A percentile compares a stretch with the other conserved stretches of the same genome.
Evolutionary conservation across 1,140 invertebrate species (phyloP).

Genomic region (Drosophila neocordata): DNA sequence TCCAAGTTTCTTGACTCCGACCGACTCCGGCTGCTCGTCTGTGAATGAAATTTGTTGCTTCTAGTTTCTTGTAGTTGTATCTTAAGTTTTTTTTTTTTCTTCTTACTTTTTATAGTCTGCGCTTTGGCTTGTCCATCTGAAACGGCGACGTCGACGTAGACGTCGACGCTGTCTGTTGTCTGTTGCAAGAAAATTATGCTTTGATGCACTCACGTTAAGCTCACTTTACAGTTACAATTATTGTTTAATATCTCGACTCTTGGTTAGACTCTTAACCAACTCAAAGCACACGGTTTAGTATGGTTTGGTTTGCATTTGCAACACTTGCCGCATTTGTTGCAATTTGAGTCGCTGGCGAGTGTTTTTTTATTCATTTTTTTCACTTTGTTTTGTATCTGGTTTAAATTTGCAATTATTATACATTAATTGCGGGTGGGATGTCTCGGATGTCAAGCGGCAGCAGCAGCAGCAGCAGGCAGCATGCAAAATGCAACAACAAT

Average conservation of each 20-base stretch:
- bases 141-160: constrained; percentile 16
- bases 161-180: constrained; percentile 34
- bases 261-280: constrained; percentile 58
- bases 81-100: constrained; percentile 37
- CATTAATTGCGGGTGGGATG: constrained; percentile 77
- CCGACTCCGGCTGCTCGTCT: constrained; percentile 35
- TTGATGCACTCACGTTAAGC: constrained; percentile 81
- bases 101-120: constrained; percentile 57
- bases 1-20: constrained; percentile 71
- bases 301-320: constrained; percentile 55
- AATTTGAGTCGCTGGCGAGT: constrained; percentile 46
- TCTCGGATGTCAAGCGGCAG: constrained; percentile 36
- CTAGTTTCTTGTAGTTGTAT: constrained; percentile 29
- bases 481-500: constrained; percentile 15
- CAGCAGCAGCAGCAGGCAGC: no score
- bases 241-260: constrained; percentile 76
- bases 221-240: constrained; percentile 82
- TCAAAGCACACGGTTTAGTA: constrained; percentile 36
- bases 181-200: constrained; percentile 81
- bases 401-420: constrained; percentile 77
- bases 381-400: constrained; percentile 24
- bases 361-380: constrained; percentile 7
- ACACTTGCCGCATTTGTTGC: constrained; percentile 73
- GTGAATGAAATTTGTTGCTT: constrained; percentile 29
- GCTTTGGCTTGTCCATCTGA: constrained; percentile 50